phyloP scores from a whole-genome alignment of 2,797 vertebrate genomes.

The Anguilla marmorata region DNA sequence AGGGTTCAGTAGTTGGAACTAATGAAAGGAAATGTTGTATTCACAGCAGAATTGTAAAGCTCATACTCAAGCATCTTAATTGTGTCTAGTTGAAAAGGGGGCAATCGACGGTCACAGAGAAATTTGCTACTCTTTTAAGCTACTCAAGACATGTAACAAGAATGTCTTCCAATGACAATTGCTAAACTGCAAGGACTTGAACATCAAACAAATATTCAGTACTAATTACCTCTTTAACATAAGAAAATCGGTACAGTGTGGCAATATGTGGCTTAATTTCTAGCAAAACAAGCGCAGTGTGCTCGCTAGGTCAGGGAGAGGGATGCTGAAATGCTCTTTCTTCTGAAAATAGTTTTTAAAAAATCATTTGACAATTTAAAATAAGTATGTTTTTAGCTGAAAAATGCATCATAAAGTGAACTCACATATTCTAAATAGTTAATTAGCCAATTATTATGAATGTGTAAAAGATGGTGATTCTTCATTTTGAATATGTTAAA shows the following conservation, averaged over 20 bases:
- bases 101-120: not conserved
- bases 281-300: too few species aligned
- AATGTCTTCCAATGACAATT: not conserved
- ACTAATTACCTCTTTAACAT: not conserved
- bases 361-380: too few species aligned
- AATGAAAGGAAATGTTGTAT: conserved; percentile 6
- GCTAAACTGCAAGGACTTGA: not conserved
- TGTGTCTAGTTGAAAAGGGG: not conserved
- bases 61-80: not conserved
- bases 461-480: too few species aligned
- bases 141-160: not conserved
- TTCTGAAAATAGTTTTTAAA: too few species aligned
- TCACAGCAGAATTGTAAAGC: not conserved
- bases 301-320: too few species aligned
- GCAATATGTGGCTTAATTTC: too few species aligned
- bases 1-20: not conserved
- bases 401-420: too few species aligned
- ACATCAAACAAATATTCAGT: not conserved
- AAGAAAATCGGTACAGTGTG: not conserved
- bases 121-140: not conserved
- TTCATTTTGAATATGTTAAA: too few species aligned
- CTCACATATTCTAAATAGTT: too few species aligned
- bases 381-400: too few species aligned
- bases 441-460: too few species aligned
- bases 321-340: too few species aligned